Evolutionary conservation across 2,113 vertebrate genomes (phyloP), one percentile per base, ranked within the genome.

Genomic region (Xyliphius kryptos): DNA sequence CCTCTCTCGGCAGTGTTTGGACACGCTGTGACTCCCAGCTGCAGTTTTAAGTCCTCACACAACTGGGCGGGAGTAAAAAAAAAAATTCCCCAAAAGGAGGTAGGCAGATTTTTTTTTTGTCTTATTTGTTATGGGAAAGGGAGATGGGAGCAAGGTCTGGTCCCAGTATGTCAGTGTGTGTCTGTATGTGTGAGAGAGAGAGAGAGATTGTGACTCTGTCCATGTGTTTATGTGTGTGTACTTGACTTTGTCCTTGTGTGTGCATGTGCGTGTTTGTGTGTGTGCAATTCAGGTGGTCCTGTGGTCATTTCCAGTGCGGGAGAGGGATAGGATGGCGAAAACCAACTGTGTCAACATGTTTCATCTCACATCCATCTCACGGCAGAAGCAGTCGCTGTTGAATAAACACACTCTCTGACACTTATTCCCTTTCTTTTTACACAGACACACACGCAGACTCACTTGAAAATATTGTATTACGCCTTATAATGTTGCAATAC

Each of bases 91-190:
- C 75, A 11, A 82, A 86, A 81, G 80, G 78, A 78, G 74, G 68
- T 51, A 41, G 82, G 82, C 76, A 79, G 79, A 81, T 84, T 86
- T 79, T 83, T 85, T 81, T 86, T 79, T 64, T 15, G 76, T 76
- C 76, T 82, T 82, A 84, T 87, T 87, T 87, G 85, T 88, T 87
- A 84, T 87, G 83, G 79, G 83, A 86, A 84, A 83, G 60, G 22
- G 75, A 75, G 78, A 80, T 76, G 76, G 26, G 79, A 75, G 76
- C 75, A 76, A 77, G 74, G 80, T 48, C 64, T 55, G 54, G 51
- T 38, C 63, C 37, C 22, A 32, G 26, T 32, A 32, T 32, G 26
- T 32, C 26, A 32, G 26, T 32, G 26, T 32, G 26, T 32, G 26
- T 32, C 4, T 61, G 38, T 26, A 52, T 56, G 58, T 70, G 65